Percentiles rank a stretch among this genome's conserved stretches.
Conservation (phyloP, 2,113 vertebrate genomes). For the Synodontis membranacea region DNA sequence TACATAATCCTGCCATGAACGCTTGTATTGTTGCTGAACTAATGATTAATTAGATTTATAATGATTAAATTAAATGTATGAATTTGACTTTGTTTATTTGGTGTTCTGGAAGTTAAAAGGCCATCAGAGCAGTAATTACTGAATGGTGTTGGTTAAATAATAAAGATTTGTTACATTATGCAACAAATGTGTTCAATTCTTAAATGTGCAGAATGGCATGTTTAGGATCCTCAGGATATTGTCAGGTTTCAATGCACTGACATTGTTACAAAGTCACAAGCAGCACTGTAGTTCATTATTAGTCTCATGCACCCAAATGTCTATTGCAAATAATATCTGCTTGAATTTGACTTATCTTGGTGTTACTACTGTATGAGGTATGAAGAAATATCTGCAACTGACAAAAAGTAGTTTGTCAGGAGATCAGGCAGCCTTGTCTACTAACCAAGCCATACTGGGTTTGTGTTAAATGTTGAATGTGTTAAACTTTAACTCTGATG, state of each 20-base stretch:
- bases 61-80: neutral
- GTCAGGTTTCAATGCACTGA: too few species aligned
- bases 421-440: constrained; percentile 10
- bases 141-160: neutral
- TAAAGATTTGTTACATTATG: neutral
- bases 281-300: neutral
- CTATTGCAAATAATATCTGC: constrained; percentile 19
- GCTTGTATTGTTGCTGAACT: neutral
- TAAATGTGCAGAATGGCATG: neutral
- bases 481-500: constrained; percentile 27
- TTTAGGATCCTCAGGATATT: neutral
- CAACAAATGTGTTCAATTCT: neutral
- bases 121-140: neutral
- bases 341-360: constrained; percentile 32
- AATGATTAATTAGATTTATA: neutral
- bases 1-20: neutral
- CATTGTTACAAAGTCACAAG: neutral
- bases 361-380: constrained; percentile 22
- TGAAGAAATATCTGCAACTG: constrained; percentile 12
- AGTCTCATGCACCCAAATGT: neutral
- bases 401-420: neutral
- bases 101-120: neutral
- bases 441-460: neutral
- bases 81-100: neutral
- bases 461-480: constrained; percentile 19